A percentile compares a stretch with the other conserved stretches of the same genome.
These are phyloP conservation scores for Telenomus remus DNA, from an alignment of 1,140 invertebrate genomes.

Conservation along the genomic window DNA sequence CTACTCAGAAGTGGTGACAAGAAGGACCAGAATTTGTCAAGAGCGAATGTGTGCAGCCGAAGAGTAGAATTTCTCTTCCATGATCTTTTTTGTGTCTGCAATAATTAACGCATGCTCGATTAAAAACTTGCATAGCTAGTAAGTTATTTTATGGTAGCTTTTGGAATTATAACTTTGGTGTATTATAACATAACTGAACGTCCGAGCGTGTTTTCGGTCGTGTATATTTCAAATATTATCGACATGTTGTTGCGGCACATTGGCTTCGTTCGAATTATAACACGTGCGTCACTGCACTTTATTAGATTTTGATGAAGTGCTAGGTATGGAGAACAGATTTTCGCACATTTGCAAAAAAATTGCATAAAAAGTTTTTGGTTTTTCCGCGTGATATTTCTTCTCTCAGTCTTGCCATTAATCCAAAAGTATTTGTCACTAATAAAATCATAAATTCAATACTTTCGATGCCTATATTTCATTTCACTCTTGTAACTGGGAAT, in stretches of 20 bases:
- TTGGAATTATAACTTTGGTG: background rate
- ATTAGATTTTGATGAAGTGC: constrained; percentile 48
- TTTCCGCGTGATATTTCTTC: background rate
- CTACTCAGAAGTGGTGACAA: too few relatives aligned
- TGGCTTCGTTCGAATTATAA: constrained; percentile 57
- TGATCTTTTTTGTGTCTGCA: too few relatives aligned
- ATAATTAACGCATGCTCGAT: too few relatives aligned
- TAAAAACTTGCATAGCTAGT: too few relatives aligned
- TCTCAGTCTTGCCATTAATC: constrained; percentile 16
- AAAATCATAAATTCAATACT: background rate
- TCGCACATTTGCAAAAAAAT: constrained; percentile 33
- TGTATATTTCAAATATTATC: constrained; percentile 55
- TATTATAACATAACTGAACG: constrained; percentile 21
- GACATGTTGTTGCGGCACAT: constrained; percentile 53
- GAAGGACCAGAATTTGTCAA: too few relatives aligned
- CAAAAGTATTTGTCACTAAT: too few relatives aligned
- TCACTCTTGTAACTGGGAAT: too few relatives aligned
- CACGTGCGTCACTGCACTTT: constrained; percentile 47
- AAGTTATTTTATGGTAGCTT: too few relatives aligned
- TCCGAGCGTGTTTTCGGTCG: constrained; percentile 48
- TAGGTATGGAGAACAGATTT: constrained; percentile 42
- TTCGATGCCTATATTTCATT: too few relatives aligned
- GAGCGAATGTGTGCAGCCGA: too few relatives aligned
- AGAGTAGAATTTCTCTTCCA: too few relatives aligned
- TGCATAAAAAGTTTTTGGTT: constrained; percentile 6